Conservation (phyloP, 2,888 invertebrate species). For the Himalopsyche japonica region DNA sequence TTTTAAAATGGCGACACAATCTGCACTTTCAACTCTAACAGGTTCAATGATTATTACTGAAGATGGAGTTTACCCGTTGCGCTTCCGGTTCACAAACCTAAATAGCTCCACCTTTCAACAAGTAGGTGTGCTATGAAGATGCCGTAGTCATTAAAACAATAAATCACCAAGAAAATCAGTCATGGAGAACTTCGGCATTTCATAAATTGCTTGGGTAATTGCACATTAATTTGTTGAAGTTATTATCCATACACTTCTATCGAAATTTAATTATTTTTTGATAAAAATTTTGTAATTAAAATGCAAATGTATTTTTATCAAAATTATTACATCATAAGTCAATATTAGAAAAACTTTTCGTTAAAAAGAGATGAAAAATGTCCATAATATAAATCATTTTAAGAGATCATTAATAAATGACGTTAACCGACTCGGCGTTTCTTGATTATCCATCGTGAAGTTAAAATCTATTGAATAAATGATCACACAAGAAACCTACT, state of each 20-base stretch:
- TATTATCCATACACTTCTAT: not conserved
- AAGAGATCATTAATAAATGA: too few species aligned
- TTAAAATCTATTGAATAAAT: too few species aligned
- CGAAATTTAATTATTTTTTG: not conserved
- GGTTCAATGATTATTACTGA: constrained; percentile 2
- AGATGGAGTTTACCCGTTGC: not conserved
- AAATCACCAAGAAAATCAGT: not conserved
- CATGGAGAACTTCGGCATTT: not conserved
- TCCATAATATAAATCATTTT: too few species aligned
- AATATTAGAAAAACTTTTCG: not conserved
- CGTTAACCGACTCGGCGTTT: too few species aligned
- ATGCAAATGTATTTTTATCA: not conserved
- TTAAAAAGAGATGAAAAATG: too few species aligned
- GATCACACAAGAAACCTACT: too few species aligned
- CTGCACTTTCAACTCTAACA: constrained; percentile 25
- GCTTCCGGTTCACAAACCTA: constrained; percentile 29
- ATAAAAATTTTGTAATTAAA: not conserved
- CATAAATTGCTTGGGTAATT: not conserved
- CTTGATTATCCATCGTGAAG: too few species aligned
- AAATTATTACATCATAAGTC: not conserved
- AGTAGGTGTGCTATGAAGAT: not conserved
- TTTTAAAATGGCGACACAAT: not conserved
- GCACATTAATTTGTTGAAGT: not conserved
- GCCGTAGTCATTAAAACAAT: not conserved
- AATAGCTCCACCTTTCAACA: constrained; percentile 3